Evolutionary conservation across 2,113 vertebrate species (phyloP).

Genomic region (Acrocephalus kingi): DNA sequence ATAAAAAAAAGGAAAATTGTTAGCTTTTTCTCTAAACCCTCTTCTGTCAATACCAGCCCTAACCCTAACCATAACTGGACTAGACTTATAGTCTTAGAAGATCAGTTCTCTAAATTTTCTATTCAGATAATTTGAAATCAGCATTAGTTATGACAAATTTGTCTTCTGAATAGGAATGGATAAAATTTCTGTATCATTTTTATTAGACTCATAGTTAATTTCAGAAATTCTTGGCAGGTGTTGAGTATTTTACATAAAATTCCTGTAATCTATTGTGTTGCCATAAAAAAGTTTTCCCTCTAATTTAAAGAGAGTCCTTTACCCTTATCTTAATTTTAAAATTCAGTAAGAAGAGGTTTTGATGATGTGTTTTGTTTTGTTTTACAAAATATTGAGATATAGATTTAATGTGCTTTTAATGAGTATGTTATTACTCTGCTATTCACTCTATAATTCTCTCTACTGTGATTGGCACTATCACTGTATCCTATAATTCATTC

Average conservation of each 20-base stretch:
- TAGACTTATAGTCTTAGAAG: neutral
- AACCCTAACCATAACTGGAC: neutral
- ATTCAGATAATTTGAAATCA: neutral
- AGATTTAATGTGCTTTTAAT: slow-evolving; percentile 8
- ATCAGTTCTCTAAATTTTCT: neutral
- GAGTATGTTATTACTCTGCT: neutral
- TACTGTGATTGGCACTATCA: neutral
- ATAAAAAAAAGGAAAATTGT: neutral
- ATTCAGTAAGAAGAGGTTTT: neutral
- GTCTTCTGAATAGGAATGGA: neutral
- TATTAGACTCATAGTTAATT: neutral
- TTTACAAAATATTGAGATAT: neutral
- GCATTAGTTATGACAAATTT: neutral
- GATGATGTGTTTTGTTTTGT: neutral
- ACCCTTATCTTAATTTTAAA: neutral
- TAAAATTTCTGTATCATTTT: neutral
- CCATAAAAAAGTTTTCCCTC: neutral
- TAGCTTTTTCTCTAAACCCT: neutral
- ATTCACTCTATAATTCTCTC: neutral
- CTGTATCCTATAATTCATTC: neutral
- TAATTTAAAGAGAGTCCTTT: neutral
- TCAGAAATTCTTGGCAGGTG: neutral
- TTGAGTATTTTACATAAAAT: neutral
- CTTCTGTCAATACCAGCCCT: neutral
- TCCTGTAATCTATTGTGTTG: neutral